Percentiles rank a stretch among this genome's conserved stretches.
These are phyloP conservation scores for Crossocerus cetratus DNA, from an alignment of 2,888 invertebrate species.

Conservation along the genomic window DNA sequence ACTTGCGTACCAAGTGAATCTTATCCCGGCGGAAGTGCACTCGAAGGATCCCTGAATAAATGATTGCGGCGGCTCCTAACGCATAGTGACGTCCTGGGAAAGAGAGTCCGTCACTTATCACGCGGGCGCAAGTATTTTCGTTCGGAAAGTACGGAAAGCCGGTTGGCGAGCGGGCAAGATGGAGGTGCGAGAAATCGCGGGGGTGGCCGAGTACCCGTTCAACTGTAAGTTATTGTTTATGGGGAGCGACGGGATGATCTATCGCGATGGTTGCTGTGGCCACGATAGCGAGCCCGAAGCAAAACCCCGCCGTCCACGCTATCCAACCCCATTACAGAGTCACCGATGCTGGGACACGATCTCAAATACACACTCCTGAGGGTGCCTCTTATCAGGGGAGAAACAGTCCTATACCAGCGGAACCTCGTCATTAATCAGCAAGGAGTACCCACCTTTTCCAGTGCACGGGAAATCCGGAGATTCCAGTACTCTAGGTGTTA, in stretches of 20 bases:
- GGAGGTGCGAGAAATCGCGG: slow-evolving; percentile 53
- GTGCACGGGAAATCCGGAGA: too few relatives aligned
- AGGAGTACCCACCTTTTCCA: slow-evolving; percentile 30
- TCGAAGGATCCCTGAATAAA: slow-evolving; percentile 28
- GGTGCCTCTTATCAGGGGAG: slow-evolving; percentile 65
- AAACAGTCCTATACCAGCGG: slow-evolving; percentile 65
- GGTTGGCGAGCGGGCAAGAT: too few relatives aligned
- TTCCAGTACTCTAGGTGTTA: too few relatives aligned
- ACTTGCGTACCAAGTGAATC: too few relatives aligned
- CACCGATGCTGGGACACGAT: slow-evolving; percentile 74
- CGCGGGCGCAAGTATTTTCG: slow-evolving; percentile 7
- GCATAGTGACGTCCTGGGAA: slow-evolving; percentile 45
- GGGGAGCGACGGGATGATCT: slow-evolving; percentile 69
- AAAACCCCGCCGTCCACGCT: slow-evolving; percentile 46
- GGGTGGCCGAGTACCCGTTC: slow-evolving; percentile 36
- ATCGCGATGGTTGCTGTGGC: slow-evolving; percentile 68
- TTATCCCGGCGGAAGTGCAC: too few relatives aligned
- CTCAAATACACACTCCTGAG: slow-evolving; percentile 64
- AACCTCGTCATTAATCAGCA: slow-evolving; percentile 64
- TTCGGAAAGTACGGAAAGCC: neutral
- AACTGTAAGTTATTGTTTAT: slow-evolving; percentile 74
- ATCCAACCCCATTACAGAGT: slow-evolving; percentile 72
- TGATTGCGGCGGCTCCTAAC: slow-evolving; percentile 48
- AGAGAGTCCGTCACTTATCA: slow-evolving; percentile 50
- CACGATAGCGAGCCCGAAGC: slow-evolving; percentile 64